Percentiles rank a stretch among this genome's conserved stretches.
phyloP scores from a whole-genome alignment of 2,113 vertebrate species.

The Mustela lutreola region DNA sequence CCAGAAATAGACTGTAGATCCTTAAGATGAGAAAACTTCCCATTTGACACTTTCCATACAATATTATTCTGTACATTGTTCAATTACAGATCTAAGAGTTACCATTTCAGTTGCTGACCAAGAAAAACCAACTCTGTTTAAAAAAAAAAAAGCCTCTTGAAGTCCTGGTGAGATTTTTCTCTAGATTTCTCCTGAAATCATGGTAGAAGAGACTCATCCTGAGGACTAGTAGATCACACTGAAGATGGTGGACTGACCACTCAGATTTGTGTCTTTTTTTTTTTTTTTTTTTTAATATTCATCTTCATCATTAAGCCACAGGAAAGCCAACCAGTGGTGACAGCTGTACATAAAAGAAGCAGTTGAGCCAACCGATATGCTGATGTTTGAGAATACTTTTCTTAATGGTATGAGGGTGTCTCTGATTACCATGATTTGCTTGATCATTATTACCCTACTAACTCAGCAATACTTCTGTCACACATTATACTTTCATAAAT shows the following conservation, averaged over 20 bases:
- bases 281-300: not conserved
- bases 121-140: not conserved
- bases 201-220: not conserved
- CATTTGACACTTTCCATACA: not conserved
- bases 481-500: not conserved
- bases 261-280: not conserved
- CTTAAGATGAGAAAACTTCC: conserved; percentile 2
- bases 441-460: not conserved
- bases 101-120: not conserved
- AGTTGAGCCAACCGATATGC: not conserved
- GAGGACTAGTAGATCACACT: not conserved
- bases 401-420: not conserved
- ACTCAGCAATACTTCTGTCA: not conserved
- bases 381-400: conserved; percentile 3
- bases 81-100: not conserved
- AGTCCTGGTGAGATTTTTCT: not conserved
- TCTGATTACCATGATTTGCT: not conserved
- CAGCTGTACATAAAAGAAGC: not conserved
- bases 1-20: not conserved
- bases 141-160: not conserved
- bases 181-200: not conserved
- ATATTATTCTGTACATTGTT: not conserved
- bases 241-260: not conserved
- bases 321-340: not conserved
- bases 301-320: not conserved